Evolutionary conservation across 2,113 vertebrate species (phyloP).

Genomic region (Solenodon paradoxus): DNA sequence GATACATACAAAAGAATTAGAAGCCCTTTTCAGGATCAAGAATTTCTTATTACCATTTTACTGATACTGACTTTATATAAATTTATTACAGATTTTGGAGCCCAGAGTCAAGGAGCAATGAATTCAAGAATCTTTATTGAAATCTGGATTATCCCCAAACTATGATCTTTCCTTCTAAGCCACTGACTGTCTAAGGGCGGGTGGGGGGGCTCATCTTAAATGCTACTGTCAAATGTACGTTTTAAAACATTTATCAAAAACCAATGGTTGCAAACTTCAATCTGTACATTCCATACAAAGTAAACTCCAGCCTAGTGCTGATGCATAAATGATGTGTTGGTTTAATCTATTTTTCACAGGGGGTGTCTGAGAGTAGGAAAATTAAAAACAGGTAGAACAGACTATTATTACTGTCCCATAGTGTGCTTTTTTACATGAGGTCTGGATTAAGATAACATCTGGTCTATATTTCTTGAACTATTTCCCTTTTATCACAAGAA

Average conservation of each 20-base stretch:
- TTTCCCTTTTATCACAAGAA: constrained; percentile 91
- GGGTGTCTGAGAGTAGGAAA: constrained; percentile 86
- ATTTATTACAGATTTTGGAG: constrained; percentile 53
- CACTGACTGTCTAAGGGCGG: constrained; percentile 57
- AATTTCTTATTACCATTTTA: background rate
- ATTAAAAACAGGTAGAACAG: constrained; percentile 89
- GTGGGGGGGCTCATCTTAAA: constrained; percentile 74
- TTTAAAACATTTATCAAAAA: constrained; percentile 78
- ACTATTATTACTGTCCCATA: constrained; percentile 85
- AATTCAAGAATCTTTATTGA: constrained; percentile 61
- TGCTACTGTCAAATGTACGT: constrained; percentile 77
- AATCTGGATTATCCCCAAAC: constrained; percentile 76
- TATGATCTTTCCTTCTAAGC: constrained; percentile 80
- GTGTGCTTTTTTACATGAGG: constrained; percentile 88
- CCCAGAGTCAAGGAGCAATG: constrained; percentile 29
- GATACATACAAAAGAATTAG: background rate
- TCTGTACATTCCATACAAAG: constrained; percentile 77
- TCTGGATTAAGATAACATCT: constrained; percentile 91
- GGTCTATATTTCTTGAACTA: constrained; percentile 88
- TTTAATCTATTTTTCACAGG: constrained; percentile 89
- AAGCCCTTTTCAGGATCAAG: background rate
- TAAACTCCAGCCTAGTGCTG: constrained; percentile 70
- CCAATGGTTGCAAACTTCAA: constrained; percentile 67
- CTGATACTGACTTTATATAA: background rate
- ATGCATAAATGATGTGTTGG: constrained; percentile 86